Conservation (phyloP, 2,797 vertebrate genomes). For the Euthynnus affinis region DNA sequence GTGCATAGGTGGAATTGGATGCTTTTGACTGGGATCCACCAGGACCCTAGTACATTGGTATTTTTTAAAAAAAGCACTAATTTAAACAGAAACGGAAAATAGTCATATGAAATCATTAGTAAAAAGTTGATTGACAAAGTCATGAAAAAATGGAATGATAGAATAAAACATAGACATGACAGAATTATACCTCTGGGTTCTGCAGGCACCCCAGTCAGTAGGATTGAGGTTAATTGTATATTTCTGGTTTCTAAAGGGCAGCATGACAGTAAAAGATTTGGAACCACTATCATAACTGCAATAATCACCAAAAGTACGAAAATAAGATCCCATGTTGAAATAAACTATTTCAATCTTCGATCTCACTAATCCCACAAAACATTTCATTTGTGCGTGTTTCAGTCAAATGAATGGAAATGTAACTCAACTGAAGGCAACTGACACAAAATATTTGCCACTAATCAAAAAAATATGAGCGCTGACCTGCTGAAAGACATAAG, state of each 20-base stretch:
- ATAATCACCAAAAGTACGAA: not conserved
- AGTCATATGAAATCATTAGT: too few species aligned
- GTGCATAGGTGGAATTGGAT: too few species aligned
- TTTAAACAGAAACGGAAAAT: too few species aligned
- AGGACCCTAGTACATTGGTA: too few species aligned
- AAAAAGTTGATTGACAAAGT: too few species aligned
- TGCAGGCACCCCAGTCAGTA: too few species aligned
- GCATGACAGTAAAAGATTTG: not conserved
- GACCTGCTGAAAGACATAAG: conserved; percentile 1
- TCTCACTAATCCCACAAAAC: not conserved
- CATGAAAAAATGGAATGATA: too few species aligned
- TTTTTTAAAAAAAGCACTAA: too few species aligned
- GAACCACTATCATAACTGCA: not conserved
- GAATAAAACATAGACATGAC: too few species aligned
- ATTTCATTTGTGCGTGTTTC: not conserved
- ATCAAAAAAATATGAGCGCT: not conserved
- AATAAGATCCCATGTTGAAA: not conserved
- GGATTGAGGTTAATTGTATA: too few species aligned
- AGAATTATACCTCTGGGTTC: too few species aligned
- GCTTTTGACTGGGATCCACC: too few species aligned
- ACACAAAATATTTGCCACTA: not conserved
- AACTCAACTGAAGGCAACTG: not conserved
- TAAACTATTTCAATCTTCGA: not conserved
- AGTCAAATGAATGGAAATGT: not conserved
- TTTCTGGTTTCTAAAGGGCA: not conserved